Evolutionary conservation across 2,113 vertebrate genomes (phyloP).

Genomic region (Xyrauchen texanus): DNA sequence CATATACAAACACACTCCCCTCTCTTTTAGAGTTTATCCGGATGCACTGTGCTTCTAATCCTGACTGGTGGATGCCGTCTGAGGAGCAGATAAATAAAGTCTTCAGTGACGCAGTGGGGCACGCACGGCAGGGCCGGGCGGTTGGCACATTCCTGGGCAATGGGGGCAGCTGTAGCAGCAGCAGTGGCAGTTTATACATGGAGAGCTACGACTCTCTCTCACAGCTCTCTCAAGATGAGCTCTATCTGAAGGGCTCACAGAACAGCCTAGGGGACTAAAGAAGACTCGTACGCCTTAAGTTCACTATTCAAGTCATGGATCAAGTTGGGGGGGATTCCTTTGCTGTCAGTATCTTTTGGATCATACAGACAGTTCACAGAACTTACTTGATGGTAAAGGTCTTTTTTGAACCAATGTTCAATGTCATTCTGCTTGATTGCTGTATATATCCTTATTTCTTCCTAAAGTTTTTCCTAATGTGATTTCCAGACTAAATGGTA

Average conservation of each 20-base stretch:
- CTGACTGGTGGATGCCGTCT: constrained; percentile 99
- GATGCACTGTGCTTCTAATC: constrained; percentile 98
- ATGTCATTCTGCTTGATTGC: background rate
- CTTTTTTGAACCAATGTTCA: background rate
- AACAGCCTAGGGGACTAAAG: constrained; percentile 87
- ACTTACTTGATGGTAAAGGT: background rate
- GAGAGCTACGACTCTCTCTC: constrained; percentile 82
- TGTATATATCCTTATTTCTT: constrained; percentile 5
- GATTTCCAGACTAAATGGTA: background rate
- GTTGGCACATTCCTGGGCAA: constrained; percentile 87
- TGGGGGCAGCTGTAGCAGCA: constrained; percentile 74
- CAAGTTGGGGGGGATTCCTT: background rate
- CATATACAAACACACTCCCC: no score
- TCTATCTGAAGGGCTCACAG: constrained; percentile 82
- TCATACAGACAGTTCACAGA: background rate
- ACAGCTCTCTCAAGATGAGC: constrained; percentile 83
- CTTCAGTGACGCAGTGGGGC: constrained; percentile 95
- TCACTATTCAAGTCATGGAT: background rate
- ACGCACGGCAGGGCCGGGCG: constrained; percentile 93
- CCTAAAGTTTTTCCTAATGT: no score
- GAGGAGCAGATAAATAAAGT: constrained; percentile 99
- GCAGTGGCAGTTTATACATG: constrained; percentile 85
- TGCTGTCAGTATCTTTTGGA: background rate
- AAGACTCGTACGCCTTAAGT: background rate
- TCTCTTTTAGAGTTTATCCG: constrained; percentile 91